phyloP scores from a whole-genome alignment of 2,797 vertebrate genomes.

The Poeciliopsis presidionis region DNA sequence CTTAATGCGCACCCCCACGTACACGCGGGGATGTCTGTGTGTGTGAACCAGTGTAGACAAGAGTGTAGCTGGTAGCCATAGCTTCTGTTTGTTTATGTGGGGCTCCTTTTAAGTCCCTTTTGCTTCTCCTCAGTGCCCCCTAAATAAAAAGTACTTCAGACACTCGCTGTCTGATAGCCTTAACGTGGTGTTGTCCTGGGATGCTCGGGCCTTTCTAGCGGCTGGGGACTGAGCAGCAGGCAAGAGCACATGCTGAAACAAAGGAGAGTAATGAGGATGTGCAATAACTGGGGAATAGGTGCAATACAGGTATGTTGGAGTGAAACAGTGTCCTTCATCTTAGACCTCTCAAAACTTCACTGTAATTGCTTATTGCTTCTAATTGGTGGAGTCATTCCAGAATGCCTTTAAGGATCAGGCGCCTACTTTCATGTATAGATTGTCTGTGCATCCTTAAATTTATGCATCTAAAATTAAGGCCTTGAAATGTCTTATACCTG shows the following conservation, averaged over 20 bases:
- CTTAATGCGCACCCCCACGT: conserved; percentile 17
- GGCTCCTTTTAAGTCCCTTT: conserved; percentile 78
- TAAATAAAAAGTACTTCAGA: conserved; percentile 73
- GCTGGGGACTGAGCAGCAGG: conserved; percentile 22
- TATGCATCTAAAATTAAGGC: too few relatives aligned
- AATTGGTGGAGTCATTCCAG: conserved; percentile 16
- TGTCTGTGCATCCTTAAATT: too few relatives aligned
- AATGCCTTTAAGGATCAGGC: neutral
- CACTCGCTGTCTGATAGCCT: conserved; percentile 71
- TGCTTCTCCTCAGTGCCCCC: conserved; percentile 68
- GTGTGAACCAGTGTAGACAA: conserved; percentile 19
- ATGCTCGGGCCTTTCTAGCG: conserved; percentile 63
- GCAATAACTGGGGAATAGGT: conserved; percentile 62
- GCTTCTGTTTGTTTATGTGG: conserved; percentile 77
- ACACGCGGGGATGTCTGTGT: conserved; percentile 19
- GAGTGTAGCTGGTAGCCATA: conserved; percentile 47
- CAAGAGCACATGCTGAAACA: conserved; percentile 21
- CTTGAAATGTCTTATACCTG: too few relatives aligned
- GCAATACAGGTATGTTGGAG: conserved; percentile 52
- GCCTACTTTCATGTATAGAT: neutral
- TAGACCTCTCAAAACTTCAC: neutral
- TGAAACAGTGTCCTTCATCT: conserved; percentile 35
- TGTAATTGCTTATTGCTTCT: conserved; percentile 16
- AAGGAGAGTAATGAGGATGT: conserved; percentile 56
- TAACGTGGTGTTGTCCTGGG: conserved; percentile 72